phyloP scores from a whole-genome alignment of 2,888 invertebrate species.

The Halictus quadricinctus region DNA sequence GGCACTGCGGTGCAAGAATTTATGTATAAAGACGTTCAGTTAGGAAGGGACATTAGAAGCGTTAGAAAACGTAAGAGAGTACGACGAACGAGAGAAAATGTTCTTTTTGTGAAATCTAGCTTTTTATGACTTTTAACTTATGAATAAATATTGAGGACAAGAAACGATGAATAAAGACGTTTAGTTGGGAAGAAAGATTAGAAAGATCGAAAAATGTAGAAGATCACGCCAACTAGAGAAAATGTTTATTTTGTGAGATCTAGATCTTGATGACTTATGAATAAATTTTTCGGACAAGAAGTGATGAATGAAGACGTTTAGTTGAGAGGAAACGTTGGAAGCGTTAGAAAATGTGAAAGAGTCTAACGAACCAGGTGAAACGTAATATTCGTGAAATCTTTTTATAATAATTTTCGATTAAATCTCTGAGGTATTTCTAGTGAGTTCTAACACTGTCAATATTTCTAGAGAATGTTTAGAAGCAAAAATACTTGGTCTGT shows the following conservation, averaged over 20 bases:
- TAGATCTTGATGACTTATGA: background rate
- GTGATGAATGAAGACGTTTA: background rate
- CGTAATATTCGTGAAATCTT: background rate
- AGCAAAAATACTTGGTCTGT: background rate
- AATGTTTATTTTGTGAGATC: background rate
- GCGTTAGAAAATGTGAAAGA: background rate
- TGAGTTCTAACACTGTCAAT: background rate
- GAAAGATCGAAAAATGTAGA: background rate
- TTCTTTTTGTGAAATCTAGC: background rate
- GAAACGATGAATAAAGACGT: background rate
- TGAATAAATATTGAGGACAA: background rate
- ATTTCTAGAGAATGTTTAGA: background rate
- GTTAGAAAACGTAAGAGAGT: background rate
- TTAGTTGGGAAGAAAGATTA: background rate
- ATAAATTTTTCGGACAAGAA: background rate
- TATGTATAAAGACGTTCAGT: background rate
- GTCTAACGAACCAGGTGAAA: background rate
- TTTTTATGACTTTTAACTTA: background rate
- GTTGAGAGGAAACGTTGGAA: background rate
- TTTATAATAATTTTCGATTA: no score
- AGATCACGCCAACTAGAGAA: background rate
- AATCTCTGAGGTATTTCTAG: no score
- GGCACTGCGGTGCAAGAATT: background rate
- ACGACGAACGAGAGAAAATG: background rate
- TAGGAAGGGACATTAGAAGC: background rate